Conservation (phyloP, 35 echinoderm and acorn worm genomes). For the Hemicentrotus pulcherrimus region DNA sequence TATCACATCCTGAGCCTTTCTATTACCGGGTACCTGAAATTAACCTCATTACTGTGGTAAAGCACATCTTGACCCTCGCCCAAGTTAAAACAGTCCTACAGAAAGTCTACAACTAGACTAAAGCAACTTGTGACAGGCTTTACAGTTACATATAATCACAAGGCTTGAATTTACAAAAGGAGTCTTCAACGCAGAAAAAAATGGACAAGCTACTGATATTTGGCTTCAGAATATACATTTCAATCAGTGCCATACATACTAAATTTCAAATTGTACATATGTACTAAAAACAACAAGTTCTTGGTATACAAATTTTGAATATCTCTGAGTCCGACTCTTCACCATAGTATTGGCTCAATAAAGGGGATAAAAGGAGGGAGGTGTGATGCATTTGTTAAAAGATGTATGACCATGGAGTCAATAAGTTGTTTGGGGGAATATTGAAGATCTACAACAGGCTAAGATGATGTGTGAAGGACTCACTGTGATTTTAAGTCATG, state of each 20-base stretch:
- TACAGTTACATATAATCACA: too few relatives aligned
- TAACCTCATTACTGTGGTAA: not conserved
- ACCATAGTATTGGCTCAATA: not conserved
- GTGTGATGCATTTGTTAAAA: not conserved
- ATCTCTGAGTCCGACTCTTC: not conserved
- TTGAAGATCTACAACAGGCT: not conserved
- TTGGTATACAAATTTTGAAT: not conserved
- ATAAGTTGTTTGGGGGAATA: not conserved
- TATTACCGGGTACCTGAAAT: not conserved
- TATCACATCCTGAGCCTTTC: not conserved
- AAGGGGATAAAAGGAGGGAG: not conserved
- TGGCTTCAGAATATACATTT: too few relatives aligned
- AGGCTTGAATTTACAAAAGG: too few relatives aligned
- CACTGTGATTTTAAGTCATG: not conserved
- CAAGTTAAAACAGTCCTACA: not conserved
- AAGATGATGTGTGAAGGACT: not conserved
- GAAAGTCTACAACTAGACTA: not conserved
- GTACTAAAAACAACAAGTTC: not conserved
- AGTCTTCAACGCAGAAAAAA: too few relatives aligned
- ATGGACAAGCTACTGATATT: too few relatives aligned
- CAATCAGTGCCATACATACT: not conserved
- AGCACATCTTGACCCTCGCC: not conserved
- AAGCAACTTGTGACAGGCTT: too few relatives aligned
- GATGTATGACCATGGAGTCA: not conserved
- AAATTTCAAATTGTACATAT: not conserved